Conservation (phyloP, 2,797 vertebrate genomes). For the Cyclura pinguis region DNA sequence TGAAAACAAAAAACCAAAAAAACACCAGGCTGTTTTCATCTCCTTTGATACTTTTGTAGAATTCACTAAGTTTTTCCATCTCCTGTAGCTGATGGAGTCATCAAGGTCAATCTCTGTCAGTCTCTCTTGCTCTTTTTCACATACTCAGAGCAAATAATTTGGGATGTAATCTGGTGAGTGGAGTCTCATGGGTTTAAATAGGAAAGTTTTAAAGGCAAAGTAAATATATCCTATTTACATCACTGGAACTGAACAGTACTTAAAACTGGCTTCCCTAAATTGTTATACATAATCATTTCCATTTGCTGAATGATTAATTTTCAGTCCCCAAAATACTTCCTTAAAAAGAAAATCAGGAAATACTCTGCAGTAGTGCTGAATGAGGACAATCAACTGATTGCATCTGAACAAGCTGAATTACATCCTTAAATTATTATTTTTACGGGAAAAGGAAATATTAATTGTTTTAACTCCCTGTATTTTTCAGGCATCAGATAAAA, state of each 20-base stretch:
- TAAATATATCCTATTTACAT: neutral
- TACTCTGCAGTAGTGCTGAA: slow-evolving; percentile 19
- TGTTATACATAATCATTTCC: neutral
- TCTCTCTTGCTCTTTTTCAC: neutral
- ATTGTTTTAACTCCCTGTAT: slow-evolving; percentile 52
- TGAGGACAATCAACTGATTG: slow-evolving; percentile 39
- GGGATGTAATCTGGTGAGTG: neutral
- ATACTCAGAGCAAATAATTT: neutral
- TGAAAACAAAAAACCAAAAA: neutral
- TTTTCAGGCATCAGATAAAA: slow-evolving; percentile 68
- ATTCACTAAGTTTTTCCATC: slow-evolving; percentile 20
- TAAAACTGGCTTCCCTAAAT: neutral
- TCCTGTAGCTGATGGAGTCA: neutral
- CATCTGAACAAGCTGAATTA: slow-evolving; percentile 51
- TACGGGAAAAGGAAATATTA: slow-evolving; percentile 67
- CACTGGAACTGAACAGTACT: neutral
- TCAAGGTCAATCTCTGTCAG: neutral
- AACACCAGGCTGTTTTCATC: slow-evolving; percentile 36
- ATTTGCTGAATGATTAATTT: neutral
- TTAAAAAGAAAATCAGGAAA: slow-evolving; percentile 37
- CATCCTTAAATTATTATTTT: slow-evolving; percentile 52
- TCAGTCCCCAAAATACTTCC: neutral
- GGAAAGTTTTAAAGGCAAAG: neutral
- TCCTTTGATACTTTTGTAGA: slow-evolving; percentile 39
- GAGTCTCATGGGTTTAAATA: neutral